Conservation (phyloP, 2,888 invertebrate genomes). For the Drosophila diplacantha region DNA sequence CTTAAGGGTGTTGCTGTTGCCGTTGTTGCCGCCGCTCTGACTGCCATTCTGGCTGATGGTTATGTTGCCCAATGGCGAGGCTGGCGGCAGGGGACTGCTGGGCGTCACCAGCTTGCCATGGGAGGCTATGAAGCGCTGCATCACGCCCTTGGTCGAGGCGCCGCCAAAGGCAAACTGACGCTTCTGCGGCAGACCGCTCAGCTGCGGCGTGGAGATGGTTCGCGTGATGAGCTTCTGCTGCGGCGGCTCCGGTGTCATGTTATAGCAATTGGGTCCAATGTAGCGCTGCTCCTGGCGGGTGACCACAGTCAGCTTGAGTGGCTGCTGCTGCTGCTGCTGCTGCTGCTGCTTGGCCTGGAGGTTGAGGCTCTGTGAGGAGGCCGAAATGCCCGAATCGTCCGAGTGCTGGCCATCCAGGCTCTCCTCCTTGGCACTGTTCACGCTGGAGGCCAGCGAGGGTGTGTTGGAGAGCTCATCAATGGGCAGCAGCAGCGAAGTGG, state of each 20-base stretch:
- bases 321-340: conserved; percentile 35
- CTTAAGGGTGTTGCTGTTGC: conserved; percentile 38
- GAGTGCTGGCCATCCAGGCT: conserved; percentile 75
- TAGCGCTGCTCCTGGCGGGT: conserved; percentile 69
- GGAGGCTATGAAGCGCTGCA: conserved; percentile 90
- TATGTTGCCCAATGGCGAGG: conserved; percentile 20
- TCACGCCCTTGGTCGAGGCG: conserved; percentile 84
- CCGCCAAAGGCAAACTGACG: conserved; percentile 82
- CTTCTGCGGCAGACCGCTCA: conserved; percentile 45
- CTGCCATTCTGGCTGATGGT: conserved; percentile 2
- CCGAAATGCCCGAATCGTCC: conserved; percentile 78
- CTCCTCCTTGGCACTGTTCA: conserved; percentile 73
- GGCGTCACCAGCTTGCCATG: conserved; percentile 82
- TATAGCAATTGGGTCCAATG: conserved; percentile 75
- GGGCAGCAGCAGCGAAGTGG: conserved; percentile 49
- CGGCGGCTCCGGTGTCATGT: conserved; percentile 75
- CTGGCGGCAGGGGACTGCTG: conserved; percentile 27
- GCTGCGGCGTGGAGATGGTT: conserved; percentile 75
- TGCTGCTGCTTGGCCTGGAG: conserved; percentile 27
- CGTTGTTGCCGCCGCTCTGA: background rate
- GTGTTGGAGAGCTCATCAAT: conserved; percentile 68
- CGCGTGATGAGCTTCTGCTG: conserved; percentile 75
- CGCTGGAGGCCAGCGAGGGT: conserved; percentile 72
- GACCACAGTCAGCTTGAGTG: conserved; percentile 44
- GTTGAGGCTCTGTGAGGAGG: conserved; percentile 71